A percentile compares a stretch with the other conserved stretches of the same genome.
phyloP scores from a whole-genome alignment of 2,888 invertebrate species.

The Apamea anceps region DNA sequence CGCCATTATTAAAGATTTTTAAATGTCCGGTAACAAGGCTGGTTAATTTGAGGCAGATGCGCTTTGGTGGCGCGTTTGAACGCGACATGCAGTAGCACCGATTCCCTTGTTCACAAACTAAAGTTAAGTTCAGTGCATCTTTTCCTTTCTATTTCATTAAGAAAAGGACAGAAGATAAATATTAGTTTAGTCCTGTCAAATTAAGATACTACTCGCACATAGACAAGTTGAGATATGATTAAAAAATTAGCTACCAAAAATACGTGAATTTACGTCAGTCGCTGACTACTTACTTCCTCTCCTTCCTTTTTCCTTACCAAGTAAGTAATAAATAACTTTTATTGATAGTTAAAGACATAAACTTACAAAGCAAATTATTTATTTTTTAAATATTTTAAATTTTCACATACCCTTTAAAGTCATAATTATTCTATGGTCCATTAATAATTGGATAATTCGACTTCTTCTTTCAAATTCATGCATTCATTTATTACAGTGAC shows the following conservation, averaged over 20 bases:
- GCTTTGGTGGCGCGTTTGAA: constrained; percentile 71
- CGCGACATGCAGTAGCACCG: constrained; percentile 2
- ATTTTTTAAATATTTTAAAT: not conserved
- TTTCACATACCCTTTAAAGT: too few relatives aligned
- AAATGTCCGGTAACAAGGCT: constrained; percentile 74
- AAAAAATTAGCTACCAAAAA: too few relatives aligned
- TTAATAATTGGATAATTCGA: not conserved
- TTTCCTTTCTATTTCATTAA: too few relatives aligned
- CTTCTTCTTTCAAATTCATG: not conserved
- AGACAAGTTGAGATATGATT: too few relatives aligned
- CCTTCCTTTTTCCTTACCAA: not conserved
- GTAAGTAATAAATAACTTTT: not conserved
- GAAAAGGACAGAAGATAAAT: too few relatives aligned
- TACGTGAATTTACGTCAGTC: too few relatives aligned
- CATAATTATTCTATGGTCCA: too few relatives aligned
- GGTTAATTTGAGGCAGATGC: constrained; percentile 80
- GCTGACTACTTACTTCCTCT: too few relatives aligned
- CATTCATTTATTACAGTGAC: not conserved
- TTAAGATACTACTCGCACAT: too few relatives aligned
- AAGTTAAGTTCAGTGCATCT: too few relatives aligned
- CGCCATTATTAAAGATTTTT: constrained; percentile 80
- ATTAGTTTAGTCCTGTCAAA: too few relatives aligned
- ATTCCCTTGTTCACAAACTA: too few relatives aligned
- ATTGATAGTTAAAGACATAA: not conserved
- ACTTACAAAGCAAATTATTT: not conserved